These are phyloP conservation scores for Leptogaster cylindrica DNA, from an alignment of 2,888 invertebrate genomes.

Conservation along the genomic window DNA sequence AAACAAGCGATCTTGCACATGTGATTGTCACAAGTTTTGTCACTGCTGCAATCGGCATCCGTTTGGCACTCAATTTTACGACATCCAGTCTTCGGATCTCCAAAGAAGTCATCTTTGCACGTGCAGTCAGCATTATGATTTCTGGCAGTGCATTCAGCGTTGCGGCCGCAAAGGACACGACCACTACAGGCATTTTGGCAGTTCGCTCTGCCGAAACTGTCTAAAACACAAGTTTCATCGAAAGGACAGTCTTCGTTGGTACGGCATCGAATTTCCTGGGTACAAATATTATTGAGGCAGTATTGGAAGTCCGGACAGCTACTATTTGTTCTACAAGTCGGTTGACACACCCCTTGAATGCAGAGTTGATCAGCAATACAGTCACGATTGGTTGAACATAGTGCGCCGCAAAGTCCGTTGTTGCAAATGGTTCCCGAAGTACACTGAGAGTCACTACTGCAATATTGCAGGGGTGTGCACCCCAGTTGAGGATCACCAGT, in stretches of 20 bases:
- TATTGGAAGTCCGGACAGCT: conserved; percentile 86
- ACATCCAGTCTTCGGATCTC: conserved; percentile 82
- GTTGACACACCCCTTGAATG: conserved; percentile 83
- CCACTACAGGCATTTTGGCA: conserved; percentile 79
- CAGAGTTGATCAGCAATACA: conserved; percentile 87
- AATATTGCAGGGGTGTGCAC: conserved; percentile 83
- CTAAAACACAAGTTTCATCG: conserved; percentile 74
- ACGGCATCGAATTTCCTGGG: conserved; percentile 79
- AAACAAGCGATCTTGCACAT: conserved; percentile 88
- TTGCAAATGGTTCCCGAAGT: conserved; percentile 83
- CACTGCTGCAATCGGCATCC: conserved; percentile 77
- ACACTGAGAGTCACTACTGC: conserved; percentile 80
- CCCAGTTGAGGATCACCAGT: conserved; percentile 88
- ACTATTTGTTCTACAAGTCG: conserved; percentile 78
- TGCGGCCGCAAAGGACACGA: conserved; percentile 76
- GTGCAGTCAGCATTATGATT: conserved; percentile 78
- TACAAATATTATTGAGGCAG: conserved; percentile 83
- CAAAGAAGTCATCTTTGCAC: conserved; percentile 80
- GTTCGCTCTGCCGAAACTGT: conserved; percentile 74
- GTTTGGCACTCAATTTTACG: conserved; percentile 77
- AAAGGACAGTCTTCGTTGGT: conserved; percentile 75
- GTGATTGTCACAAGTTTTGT: conserved; percentile 81
- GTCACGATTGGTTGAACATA: conserved; percentile 81
- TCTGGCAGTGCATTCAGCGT: conserved; percentile 78
- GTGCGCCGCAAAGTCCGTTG: conserved; percentile 78